Evolutionary conservation across 1,140 invertebrate genomes (phyloP).

Genomic region (Magallana ariakensis): DNA sequence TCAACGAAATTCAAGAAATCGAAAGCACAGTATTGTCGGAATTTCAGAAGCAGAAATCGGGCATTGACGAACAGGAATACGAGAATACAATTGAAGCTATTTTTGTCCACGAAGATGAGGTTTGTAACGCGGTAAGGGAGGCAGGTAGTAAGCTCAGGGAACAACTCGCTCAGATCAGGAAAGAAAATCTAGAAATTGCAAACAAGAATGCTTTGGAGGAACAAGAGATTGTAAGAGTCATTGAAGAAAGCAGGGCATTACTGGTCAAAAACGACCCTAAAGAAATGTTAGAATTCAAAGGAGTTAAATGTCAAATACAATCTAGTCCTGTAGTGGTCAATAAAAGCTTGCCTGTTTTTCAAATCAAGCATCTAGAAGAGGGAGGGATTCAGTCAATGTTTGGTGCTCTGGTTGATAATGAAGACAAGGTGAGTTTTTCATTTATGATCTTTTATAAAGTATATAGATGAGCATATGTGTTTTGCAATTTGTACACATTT

Average conservation of each 20-base stretch:
- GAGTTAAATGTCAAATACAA: neutral
- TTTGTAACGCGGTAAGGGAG: neutral
- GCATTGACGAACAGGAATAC: neutral
- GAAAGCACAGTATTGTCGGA: neutral
- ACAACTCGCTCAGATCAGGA: neutral
- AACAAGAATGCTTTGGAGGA: neutral
- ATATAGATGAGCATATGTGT: too few species aligned
- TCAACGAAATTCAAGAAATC: neutral
- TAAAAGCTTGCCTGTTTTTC: neutral
- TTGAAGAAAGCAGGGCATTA: neutral
- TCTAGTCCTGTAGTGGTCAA: neutral
- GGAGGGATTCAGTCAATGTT: neutral
- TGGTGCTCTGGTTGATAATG: neutral
- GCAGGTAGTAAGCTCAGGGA: neutral
- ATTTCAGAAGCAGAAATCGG: neutral
- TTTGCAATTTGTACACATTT: too few species aligned
- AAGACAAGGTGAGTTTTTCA: too few species aligned
- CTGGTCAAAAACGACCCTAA: neutral
- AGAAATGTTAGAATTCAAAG: neutral
- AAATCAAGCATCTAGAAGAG: neutral
- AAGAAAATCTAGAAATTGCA: neutral
- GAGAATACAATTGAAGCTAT: neutral
- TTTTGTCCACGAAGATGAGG: neutral
- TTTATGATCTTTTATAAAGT: too few species aligned
- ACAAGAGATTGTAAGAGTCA: neutral